Percentiles rank a stretch among this genome's conserved stretches.
Conservation (phyloP, 2,888 invertebrate genomes). For the Parnassius apollo region DNA sequence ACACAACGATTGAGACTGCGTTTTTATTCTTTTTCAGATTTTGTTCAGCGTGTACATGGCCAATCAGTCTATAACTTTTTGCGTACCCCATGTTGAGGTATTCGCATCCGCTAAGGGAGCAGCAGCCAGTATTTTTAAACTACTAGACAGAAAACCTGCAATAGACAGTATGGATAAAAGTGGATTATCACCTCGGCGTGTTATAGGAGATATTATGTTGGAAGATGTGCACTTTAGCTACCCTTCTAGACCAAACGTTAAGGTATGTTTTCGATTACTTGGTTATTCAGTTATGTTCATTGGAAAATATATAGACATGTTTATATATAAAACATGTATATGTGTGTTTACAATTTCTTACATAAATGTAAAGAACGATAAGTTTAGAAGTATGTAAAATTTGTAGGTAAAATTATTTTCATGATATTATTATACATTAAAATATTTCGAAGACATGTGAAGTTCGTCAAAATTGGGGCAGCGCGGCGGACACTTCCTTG, state of each 20-base stretch:
- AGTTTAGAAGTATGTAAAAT: too few species aligned
- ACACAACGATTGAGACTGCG: too few species aligned
- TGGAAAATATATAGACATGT: too few species aligned
- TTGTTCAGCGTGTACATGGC: conserved; percentile 89
- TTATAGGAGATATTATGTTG: conserved; percentile 85
- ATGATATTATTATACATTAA: too few species aligned
- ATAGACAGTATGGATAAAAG: conserved; percentile 85
- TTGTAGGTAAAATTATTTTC: too few species aligned
- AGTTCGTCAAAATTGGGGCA: too few species aligned
- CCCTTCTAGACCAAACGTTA: conserved; percentile 88
- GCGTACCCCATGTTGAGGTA: conserved; percentile 87
- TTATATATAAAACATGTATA: too few species aligned
- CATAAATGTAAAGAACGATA: too few species aligned
- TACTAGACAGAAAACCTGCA: conserved; percentile 85
- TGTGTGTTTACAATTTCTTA: too few species aligned
- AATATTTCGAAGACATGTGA: too few species aligned
- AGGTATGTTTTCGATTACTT: conserved; percentile 57
- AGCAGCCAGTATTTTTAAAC: conserved; percentile 85
- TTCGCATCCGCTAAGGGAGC: conserved; percentile 87
- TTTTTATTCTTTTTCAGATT: conserved; percentile 63
- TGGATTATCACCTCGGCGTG: conserved; percentile 81
- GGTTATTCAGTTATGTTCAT: too few species aligned
- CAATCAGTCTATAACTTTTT: conserved; percentile 88
- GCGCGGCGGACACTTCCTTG: too few species aligned
- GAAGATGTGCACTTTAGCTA: conserved; percentile 88